A percentile compares a stretch with the other conserved stretches of the same genome.
Conservation (phyloP, 2,888 invertebrate species). For the Athalia cordata region DNA sequence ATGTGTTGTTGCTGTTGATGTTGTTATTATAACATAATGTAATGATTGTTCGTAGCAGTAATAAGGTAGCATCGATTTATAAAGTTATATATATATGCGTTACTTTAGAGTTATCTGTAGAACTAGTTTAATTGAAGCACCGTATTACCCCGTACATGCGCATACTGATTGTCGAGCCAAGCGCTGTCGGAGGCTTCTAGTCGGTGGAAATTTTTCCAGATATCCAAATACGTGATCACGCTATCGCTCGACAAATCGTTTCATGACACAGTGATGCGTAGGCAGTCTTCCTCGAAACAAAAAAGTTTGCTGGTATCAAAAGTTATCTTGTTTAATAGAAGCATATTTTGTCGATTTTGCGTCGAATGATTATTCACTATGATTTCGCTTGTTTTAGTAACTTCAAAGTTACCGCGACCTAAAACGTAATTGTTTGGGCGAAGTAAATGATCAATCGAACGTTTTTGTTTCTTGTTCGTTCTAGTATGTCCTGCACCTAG, state of each 20-base stretch:
- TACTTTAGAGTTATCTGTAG: constrained; percentile 21
- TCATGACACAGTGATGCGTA: constrained; percentile 1
- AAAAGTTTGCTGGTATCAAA: constrained; percentile 17
- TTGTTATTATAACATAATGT: constrained; percentile 66
- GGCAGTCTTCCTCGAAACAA: constrained; percentile 19
- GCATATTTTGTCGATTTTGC: background rate
- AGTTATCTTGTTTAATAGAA: constrained; percentile 6
- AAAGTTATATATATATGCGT: constrained; percentile 14
- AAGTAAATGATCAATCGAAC: background rate
- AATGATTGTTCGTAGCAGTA: constrained; percentile 51
- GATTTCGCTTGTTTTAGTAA: background rate
- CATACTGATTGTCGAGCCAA: constrained; percentile 10
- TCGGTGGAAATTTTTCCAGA: background rate
- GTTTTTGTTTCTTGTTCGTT: background rate
- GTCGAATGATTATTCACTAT: background rate
- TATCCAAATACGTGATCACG: background rate
- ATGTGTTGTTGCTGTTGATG: constrained; percentile 73
- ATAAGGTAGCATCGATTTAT: constrained; percentile 33
- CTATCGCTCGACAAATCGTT: background rate
- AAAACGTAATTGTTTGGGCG: background rate
- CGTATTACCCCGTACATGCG: constrained; percentile 25
- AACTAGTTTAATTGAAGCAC: constrained; percentile 21
- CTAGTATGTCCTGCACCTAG: background rate
- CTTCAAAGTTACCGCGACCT: background rate
- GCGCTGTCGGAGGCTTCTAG: background rate